A percentile compares a stretch with the other conserved stretches of the same genome.
Evolutionary conservation across 2,113 vertebrate genomes (phyloP).

Genomic region (Hylia prasina): DNA sequence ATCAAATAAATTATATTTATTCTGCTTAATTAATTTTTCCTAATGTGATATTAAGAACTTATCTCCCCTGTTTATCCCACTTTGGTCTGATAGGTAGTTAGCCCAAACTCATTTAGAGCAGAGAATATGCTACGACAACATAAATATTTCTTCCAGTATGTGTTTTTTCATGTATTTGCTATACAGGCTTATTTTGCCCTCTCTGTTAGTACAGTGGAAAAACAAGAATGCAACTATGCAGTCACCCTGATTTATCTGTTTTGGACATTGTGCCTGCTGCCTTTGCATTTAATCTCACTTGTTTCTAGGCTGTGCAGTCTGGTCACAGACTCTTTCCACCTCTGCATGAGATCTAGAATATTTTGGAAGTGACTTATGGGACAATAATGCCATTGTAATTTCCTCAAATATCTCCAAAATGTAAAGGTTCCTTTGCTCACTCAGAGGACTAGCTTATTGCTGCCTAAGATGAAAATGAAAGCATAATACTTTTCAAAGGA

Average conservation of each 20-base stretch:
- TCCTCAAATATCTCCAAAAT: background rate
- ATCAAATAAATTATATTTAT: background rate
- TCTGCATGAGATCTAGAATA: background rate
- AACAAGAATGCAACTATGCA: background rate
- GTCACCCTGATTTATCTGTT: slow-evolving; percentile 27
- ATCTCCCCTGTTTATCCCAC: background rate
- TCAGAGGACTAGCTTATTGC: background rate
- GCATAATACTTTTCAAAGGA: background rate
- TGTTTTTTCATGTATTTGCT: background rate
- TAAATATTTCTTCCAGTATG: background rate
- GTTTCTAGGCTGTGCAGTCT: background rate
- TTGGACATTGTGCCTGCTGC: background rate
- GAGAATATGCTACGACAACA: background rate
- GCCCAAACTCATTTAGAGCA: background rate
- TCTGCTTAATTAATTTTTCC: slow-evolving; percentile 27
- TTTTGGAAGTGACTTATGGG: background rate
- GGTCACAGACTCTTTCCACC: background rate
- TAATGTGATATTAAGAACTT: slow-evolving; percentile 6
- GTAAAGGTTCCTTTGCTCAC: background rate
- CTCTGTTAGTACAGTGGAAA: background rate
- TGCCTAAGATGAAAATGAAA: slow-evolving; percentile 16
- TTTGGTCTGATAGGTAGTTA: slow-evolving; percentile 1
- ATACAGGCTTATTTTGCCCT: background rate
- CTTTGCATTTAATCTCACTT: background rate
- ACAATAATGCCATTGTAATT: slow-evolving; percentile 10